Evolutionary conservation across 2,888 invertebrate species (phyloP), one percentile per base, ranked within the genome.

Genomic region (Leptopilina drosophilae): DNA sequence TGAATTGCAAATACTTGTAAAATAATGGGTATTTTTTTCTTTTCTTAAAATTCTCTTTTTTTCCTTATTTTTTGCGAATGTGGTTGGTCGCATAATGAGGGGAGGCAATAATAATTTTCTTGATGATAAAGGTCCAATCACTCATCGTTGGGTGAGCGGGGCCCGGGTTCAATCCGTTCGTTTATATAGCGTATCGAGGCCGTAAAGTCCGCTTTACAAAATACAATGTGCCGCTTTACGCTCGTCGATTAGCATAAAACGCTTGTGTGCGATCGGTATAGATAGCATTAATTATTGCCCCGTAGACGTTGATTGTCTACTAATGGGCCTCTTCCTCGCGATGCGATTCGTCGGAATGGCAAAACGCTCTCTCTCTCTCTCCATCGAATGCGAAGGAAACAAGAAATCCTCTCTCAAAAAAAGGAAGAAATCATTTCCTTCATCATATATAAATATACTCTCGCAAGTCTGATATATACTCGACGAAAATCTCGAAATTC

Each of bases 221-320:
- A 64, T 64, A 64, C 80, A 84, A 83, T 82, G 82, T 78, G 79
- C 81, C 80, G 82, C 59, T 84, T 83, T 86, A 82, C 83, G 73
- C 76, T 83, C 81, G 85, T 83, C 82, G 86, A 90, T 89, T 87
- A 87, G 85, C 87, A 88, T 90, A 89, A 33, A 33, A 86, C 84
- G 82, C 83, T 42, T 49, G 49, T 80, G 81, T 82, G 84, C 87
- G 89, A 89, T 88, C 85, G 81, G 81, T 78, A 49, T 49, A 86
- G 90, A 90, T 90, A 91, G 85, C 87, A 87, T 88, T 89, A 90
- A 91, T 91, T 89, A 90, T 89, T 87, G 87, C 84, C 82, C 82
- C 83, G 82, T 78, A 82, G 85, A 87, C 87, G 89, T 87, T 88
- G 89, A 90, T 89, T 89, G 87, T 87, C 84, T 84, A 78, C 83